phyloP scores from a whole-genome alignment of 2,113 vertebrate species.

The Strigops habroptila region DNA sequence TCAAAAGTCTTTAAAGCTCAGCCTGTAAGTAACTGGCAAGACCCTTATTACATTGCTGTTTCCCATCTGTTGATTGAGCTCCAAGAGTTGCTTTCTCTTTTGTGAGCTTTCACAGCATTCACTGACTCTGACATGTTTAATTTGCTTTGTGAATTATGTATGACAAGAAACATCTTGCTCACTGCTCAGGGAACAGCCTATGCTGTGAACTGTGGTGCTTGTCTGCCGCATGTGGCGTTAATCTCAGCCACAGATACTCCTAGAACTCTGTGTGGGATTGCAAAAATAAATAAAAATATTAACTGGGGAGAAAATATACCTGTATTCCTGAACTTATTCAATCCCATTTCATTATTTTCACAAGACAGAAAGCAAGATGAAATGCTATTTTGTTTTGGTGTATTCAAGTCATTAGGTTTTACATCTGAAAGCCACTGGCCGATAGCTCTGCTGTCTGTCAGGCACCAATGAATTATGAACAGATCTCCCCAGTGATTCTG shows the following conservation, averaged over 20 bases:
- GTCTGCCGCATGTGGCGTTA: background rate
- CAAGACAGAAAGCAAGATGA: background rate
- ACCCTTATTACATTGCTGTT: background rate
- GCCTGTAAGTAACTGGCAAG: background rate
- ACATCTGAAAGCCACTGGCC: background rate
- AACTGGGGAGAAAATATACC: rapidly evolving
- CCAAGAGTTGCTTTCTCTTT: background rate
- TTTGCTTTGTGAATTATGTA: slow-evolving; percentile 11
- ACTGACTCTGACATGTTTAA: background rate
- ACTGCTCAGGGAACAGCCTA: background rate
- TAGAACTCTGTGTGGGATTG: background rate
- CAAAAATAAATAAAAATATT: background rate
- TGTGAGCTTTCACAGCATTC: background rate
- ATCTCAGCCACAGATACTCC: background rate
- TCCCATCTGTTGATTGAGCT: background rate
- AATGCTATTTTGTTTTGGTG: background rate
- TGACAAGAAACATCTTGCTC: slow-evolving; percentile 9
- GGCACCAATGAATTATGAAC: background rate
- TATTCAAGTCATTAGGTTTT: background rate
- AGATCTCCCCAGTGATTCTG: background rate
- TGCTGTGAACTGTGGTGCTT: background rate
- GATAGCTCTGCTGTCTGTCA: background rate
- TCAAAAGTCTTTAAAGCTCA: background rate
- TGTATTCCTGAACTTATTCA: no score
- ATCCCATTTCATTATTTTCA: no score